Base-by-base conservation (phyloP, 2,113 vertebrate species). In the Xiphophorus hellerii region DNA sequence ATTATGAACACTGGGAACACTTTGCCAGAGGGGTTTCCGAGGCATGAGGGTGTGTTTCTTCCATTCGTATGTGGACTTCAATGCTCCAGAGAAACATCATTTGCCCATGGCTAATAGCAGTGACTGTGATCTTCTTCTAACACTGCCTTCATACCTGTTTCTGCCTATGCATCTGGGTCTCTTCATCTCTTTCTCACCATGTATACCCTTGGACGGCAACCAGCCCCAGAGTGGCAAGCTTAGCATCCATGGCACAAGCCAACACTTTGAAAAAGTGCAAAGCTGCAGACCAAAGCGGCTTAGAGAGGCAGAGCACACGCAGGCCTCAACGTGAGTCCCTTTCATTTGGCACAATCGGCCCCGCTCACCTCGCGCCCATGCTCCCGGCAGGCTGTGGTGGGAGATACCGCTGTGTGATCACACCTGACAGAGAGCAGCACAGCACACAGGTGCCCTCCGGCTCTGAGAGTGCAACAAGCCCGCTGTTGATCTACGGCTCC, bases 251-350 rank as follows among this genome's bases (percentile, higher is more conserved):
- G 76, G 84, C 73, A 58, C 86, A 73, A 89, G 86, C 85, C 80
- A 84, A 73, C 82, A 76, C 90, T 93, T 94, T 92, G 89, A 91
- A 90, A 89, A 87, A 88, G 85, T 84, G 80, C 81, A 90, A 89
- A 90, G 84, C 89, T 81, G 69, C 81, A 78, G 83, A 87, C 87
- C 82, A 93, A 90, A 93, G 88, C 84, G 20, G 87, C 91, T 93
- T 91, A 93, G 84, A 80, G 70, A 87, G 71, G 66, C 69, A 76
- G 42, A 35, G 81, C 81, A 73, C 87, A 87, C 75, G 76, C 77
- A 87, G 69, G 83, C 86, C 81, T 88, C 79, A 48, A 64, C 84
- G 71, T 61, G 67, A 84, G 74, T 77, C 58, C 75, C 71, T 86
- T 73, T 83, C 37, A 27, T 61, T 61, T 74, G 72, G 62, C 78